Percentiles rank a stretch among this genome's conserved stretches.
These are phyloP conservation scores for Acrobasis repandana DNA, from an alignment of 2,888 invertebrate genomes.

Conservation along the genomic window DNA sequence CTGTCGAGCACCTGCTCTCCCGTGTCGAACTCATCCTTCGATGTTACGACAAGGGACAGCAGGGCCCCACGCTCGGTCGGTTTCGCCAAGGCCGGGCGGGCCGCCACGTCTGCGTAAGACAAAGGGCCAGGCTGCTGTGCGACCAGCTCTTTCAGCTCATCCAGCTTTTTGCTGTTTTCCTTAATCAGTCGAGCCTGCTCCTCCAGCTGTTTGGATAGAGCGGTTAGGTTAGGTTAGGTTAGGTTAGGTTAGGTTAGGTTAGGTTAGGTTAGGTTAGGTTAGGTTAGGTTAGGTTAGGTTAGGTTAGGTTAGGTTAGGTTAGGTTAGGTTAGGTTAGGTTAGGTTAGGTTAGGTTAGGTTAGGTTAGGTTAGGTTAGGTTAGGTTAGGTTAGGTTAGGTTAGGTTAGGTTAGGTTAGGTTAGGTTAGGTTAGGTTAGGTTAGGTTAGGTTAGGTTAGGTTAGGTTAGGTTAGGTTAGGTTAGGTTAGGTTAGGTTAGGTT, in stretches of 20 bases:
- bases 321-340: slow-evolving; percentile 28
- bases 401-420: slow-evolving; percentile 29
- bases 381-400: slow-evolving; percentile 25
- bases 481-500: slow-evolving; percentile 25
- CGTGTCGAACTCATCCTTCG: too few relatives aligned
- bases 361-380: slow-evolving; percentile 27
- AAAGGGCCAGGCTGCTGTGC: too few relatives aligned
- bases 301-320: slow-evolving; percentile 28
- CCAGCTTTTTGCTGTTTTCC: too few relatives aligned
- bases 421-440: slow-evolving; percentile 34
- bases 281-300: slow-evolving; percentile 28
- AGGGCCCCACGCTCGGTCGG: too few relatives aligned
- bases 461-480: slow-evolving; percentile 25
- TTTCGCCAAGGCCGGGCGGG: too few relatives aligned
- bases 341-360: slow-evolving; percentile 28
- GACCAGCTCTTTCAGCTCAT: too few relatives aligned
- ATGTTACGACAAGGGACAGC: too few relatives aligned
- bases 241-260: slow-evolving; percentile 23
- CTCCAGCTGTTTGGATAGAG: background rate
- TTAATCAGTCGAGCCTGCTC: too few relatives aligned
- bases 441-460: slow-evolving; percentile 35
- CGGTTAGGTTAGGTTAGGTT: slow-evolving; percentile 20
- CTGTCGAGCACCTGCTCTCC: too few relatives aligned
- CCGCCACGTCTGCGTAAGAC: too few relatives aligned
- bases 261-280: slow-evolving; percentile 24